Percentiles rank a stretch among this genome's conserved stretches.
These are phyloP conservation scores for Sinopyrophorus schimmeli DNA, from an alignment of 2,888 invertebrate species.

Conservation along the genomic window DNA sequence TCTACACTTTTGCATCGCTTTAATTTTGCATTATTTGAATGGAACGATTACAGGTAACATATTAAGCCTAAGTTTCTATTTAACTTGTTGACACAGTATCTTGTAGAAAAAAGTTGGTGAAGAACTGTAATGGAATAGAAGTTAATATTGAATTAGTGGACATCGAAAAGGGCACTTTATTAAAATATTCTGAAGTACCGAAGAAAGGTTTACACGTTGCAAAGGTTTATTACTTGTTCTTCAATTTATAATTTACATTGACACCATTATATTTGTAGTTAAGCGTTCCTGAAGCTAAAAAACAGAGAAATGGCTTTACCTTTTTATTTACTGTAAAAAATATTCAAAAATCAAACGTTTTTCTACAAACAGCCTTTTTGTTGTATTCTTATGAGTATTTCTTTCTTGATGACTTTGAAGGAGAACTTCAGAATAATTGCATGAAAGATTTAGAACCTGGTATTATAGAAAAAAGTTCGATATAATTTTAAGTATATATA, in stretches of 20 bases:
- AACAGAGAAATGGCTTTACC: constrained; percentile 33
- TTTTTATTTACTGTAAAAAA: constrained; percentile 41
- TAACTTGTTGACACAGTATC: not conserved
- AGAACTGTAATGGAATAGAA: constrained; percentile 40
- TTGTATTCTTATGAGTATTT: constrained; percentile 37
- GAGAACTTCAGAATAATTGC: constrained; percentile 1
- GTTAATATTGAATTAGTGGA: constrained; percentile 19
- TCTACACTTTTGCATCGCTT: constrained; percentile 33
- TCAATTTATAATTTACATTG: not conserved
- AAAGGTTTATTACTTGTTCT: too few species aligned
- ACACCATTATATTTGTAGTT: not conserved
- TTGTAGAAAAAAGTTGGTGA: constrained; percentile 39
- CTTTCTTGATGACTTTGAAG: constrained; percentile 14
- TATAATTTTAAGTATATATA: not conserved
- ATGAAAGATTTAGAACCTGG: constrained; percentile 29
- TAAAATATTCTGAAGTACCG: constrained; percentile 8
- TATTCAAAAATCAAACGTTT: constrained; percentile 28
- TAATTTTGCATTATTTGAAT: constrained; percentile 37
- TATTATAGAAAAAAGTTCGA: constrained; percentile 19
- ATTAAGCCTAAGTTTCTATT: not conserved
- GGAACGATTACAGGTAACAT: constrained; percentile 38
- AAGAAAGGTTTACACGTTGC: constrained; percentile 36
- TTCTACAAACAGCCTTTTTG: constrained; percentile 34
- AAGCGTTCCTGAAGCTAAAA: constrained; percentile 31
- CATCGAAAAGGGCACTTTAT: not conserved